Conservation (phyloP, 2,797 vertebrate genomes). For the Sus cebifrons region DNA sequence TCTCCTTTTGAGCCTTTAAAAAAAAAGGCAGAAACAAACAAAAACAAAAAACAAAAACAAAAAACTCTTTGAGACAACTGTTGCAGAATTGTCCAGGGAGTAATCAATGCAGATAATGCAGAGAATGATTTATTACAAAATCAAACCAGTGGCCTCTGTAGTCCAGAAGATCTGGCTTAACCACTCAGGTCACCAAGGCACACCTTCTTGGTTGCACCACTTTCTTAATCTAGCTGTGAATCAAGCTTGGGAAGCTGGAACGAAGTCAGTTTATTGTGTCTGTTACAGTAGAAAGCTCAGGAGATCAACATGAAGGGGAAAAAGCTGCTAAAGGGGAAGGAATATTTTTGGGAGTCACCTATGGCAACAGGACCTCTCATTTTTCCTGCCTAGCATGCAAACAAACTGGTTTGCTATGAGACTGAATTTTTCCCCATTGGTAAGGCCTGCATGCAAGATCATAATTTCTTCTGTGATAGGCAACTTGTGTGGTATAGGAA, state of each 20-base stretch:
- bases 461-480: background rate
- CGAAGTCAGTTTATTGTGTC: slow-evolving; percentile 68
- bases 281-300: slow-evolving; percentile 36
- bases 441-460: background rate
- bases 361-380: background rate
- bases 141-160: slow-evolving; percentile 50
- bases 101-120: slow-evolving; percentile 42
- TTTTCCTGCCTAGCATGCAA: background rate
- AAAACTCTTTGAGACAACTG: background rate
- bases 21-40: too few relatives aligned
- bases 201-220: slow-evolving; percentile 69
- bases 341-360: background rate
- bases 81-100: slow-evolving; percentile 51
- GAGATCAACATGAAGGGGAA: background rate
- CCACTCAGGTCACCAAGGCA: slow-evolving; percentile 64
- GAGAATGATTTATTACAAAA: slow-evolving; percentile 78
- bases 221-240: slow-evolving; percentile 71
- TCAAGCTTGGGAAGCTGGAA: slow-evolving; percentile 72
- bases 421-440: background rate
- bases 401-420: background rate
- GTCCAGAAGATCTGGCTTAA: slow-evolving; percentile 86
- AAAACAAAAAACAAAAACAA: too few relatives aligned
- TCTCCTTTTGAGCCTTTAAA: background rate
- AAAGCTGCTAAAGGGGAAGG: background rate
- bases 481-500: background rate